A percentile compares a stretch with the other conserved stretches of the same genome.
phyloP scores from a whole-genome alignment of 2,888 invertebrate species.

The Erebia epiphron region DNA sequence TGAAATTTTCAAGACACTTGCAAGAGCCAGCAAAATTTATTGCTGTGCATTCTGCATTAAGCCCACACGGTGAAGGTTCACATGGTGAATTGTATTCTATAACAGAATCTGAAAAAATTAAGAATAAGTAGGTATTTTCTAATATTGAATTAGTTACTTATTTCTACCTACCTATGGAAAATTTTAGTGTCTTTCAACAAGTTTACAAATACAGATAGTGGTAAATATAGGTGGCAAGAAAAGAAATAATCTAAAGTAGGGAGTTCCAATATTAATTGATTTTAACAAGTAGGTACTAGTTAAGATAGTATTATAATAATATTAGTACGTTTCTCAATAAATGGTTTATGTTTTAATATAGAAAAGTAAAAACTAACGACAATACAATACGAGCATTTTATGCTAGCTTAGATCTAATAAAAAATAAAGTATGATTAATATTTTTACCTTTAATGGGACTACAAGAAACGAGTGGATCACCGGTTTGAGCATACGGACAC shows the following conservation, averaged over 20 bases:
- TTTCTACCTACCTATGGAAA: too few species aligned
- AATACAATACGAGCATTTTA: not conserved
- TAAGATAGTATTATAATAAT: too few species aligned
- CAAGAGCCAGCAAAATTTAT: conserved; percentile 87
- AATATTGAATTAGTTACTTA: too few species aligned
- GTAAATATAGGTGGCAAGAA: too few species aligned
- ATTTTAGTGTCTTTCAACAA: too few species aligned
- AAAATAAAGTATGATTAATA: not conserved
- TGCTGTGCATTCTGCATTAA: conserved; percentile 84
- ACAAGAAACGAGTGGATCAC: conserved; percentile 85
- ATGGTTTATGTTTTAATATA: not conserved
- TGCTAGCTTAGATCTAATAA: not conserved
- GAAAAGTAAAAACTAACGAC: not conserved
- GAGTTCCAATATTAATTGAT: not conserved
- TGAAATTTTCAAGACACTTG: conserved; percentile 85
- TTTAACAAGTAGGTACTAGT: not conserved
- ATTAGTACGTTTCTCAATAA: too few species aligned
- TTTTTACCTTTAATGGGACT: conserved; percentile 66
- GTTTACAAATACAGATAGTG: not conserved
- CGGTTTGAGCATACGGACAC: conserved; percentile 84
- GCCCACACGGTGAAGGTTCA: conserved; percentile 87
- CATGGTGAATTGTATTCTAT: conserved; percentile 83
- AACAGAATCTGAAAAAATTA: conserved; percentile 54
- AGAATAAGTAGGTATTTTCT: not conserved
- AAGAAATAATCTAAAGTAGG: too few species aligned